phyloP scores from a whole-genome alignment of 2,888 invertebrate species.

The Tiliacea citrago region DNA sequence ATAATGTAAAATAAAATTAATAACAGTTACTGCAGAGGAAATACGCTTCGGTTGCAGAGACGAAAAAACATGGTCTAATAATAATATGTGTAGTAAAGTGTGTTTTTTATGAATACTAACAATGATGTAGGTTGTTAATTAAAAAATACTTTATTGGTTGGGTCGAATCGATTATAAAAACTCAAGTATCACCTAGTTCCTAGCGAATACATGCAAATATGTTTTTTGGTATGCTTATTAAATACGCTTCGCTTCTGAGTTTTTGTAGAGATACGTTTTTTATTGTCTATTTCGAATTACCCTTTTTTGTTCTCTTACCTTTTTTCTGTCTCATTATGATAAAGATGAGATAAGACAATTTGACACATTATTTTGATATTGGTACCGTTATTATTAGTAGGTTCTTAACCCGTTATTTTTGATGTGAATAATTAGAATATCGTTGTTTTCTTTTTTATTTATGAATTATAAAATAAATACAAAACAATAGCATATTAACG shows the following conservation, averaged over 20 bases:
- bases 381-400: not conserved
- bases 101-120: constrained; percentile 53
- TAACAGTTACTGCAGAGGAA: constrained; percentile 54
- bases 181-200: constrained; percentile 45
- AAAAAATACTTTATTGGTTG: constrained; percentile 47
- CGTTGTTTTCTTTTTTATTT: not conserved
- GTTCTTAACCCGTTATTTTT: not conserved
- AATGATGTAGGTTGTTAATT: constrained; percentile 57
- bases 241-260: not conserved
- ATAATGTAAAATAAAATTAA: constrained; percentile 58
- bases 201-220: constrained; percentile 16
- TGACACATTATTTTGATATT: constrained; percentile 7
- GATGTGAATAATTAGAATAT: not conserved
- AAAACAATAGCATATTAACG: too few relatives aligned
- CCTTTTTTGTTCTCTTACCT: constrained; percentile 15
- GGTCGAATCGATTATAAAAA: constrained; percentile 47
- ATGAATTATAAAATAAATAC: not conserved
- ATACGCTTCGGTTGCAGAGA: constrained; percentile 54
- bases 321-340: constrained; percentile 28
- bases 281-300: constrained; percentile 46
- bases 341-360: constrained; percentile 8
- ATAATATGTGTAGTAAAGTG: constrained; percentile 42
- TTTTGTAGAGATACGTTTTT: constrained; percentile 41
- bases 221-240: constrained; percentile 49
- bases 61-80: constrained; percentile 55